A percentile compares a stretch with the other conserved stretches of the same genome.
phyloP scores from a whole-genome alignment of 1,140 invertebrate genomes.

The Caenorhabditis brenneri region DNA sequence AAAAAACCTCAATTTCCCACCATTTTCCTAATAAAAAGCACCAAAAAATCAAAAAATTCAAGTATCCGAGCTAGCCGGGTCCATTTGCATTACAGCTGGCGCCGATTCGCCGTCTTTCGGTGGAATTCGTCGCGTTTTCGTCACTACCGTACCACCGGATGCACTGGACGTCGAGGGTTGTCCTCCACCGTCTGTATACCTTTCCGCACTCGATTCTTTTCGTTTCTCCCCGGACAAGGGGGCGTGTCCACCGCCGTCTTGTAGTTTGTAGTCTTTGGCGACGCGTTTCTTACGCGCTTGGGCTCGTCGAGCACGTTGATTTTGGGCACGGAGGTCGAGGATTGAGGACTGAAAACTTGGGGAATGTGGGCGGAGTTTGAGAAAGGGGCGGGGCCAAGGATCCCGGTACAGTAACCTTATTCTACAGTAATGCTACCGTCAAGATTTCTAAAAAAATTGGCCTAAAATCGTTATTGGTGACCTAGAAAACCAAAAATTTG shows the following conservation, averaged over 20 bases:
- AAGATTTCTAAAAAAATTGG: background rate
- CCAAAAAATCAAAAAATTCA: background rate
- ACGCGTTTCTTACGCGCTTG: slow-evolving; percentile 35
- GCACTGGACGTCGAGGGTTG: background rate
- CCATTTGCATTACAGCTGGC: slow-evolving; percentile 20
- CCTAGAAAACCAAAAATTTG: no score
- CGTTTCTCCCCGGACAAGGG: background rate
- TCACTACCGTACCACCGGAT: background rate
- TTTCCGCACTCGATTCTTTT: slow-evolving; percentile 14
- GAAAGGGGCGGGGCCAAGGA: no score
- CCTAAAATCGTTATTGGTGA: no score
- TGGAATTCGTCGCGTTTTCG: background rate
- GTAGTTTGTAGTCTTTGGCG: slow-evolving; percentile 15
- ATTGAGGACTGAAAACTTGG: slow-evolving; percentile 28
- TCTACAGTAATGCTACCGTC: no score
- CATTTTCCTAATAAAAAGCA: background rate
- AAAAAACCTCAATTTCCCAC: no score
- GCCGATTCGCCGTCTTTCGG: slow-evolving; percentile 19
- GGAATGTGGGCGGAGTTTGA: background rate
- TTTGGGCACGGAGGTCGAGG: slow-evolving; percentile 27
- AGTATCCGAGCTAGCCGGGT: background rate
- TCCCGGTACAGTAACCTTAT: no score
- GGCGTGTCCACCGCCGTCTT: background rate
- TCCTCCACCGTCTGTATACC: background rate
- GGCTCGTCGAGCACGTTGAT: slow-evolving; percentile 6